A percentile compares a stretch with the other conserved stretches of the same genome.
phyloP scores from a whole-genome alignment of 23 tunicate genomes.

The Styela clava region DNA sequence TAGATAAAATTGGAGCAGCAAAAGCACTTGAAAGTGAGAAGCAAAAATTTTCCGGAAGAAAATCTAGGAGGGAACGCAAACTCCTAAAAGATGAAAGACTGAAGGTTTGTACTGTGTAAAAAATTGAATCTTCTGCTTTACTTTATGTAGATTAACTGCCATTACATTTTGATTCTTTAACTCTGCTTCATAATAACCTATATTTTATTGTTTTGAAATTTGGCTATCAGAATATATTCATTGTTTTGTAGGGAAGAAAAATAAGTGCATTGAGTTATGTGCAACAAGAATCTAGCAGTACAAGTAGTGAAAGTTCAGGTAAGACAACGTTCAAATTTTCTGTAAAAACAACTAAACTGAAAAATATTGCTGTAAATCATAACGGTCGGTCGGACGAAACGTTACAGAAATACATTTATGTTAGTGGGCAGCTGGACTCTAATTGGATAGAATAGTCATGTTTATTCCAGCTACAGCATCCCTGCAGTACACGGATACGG shows the following conservation, averaged over 20 bases:
- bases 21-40: constrained; percentile 74
- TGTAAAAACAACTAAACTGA: neutral
- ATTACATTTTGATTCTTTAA: too few species aligned
- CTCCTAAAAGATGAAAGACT: constrained; percentile 61
- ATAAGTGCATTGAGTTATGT: constrained; percentile 71
- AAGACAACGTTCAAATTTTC: neutral
- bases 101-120: constrained; percentile 31
- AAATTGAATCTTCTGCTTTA: neutral
- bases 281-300: constrained; percentile 29
- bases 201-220: constrained; percentile 12
- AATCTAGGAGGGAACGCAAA: constrained; percentile 79
- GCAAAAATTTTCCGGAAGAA: constrained; percentile 81
- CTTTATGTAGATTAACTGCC: neutral
- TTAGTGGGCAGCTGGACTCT: too few species aligned
- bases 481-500: too few species aligned
- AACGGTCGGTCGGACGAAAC: too few species aligned
- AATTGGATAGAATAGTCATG: too few species aligned
- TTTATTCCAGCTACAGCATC: too few species aligned
- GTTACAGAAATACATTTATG: too few species aligned
- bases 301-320: constrained; percentile 48
- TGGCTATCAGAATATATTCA: too few species aligned
- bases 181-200: neutral
- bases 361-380: neutral
- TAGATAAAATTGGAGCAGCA: constrained; percentile 46
- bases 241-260: constrained; percentile 76